These are phyloP conservation scores for Pachypanchax playfairii DNA, from an alignment of 2,113 vertebrate species.

Conservation along the genomic window DNA sequence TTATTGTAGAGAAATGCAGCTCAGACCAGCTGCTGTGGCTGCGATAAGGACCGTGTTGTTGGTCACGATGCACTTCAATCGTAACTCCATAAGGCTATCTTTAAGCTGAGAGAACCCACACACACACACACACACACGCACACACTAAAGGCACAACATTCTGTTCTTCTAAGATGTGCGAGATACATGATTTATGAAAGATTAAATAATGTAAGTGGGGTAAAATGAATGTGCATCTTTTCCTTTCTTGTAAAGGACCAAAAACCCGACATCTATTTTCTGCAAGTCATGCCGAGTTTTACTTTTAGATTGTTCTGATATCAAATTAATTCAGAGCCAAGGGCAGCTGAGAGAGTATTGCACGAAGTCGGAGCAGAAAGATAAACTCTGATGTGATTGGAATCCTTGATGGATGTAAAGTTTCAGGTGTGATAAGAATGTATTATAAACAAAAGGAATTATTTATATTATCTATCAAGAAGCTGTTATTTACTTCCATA, in stretches of 20 bases:
- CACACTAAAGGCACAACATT: conserved; percentile 48
- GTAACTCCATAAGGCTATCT: conserved; percentile 65
- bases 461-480: too few species aligned
- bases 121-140: conserved; percentile 50
- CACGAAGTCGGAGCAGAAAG: conserved; percentile 31
- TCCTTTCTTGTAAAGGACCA: conserved; percentile 7
- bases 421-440: neutral
- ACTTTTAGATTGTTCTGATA: conserved; percentile 39
- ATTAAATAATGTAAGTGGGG: conserved; percentile 57
- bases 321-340: conserved; percentile 45
- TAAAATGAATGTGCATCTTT: conserved; percentile 44
- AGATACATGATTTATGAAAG: conserved; percentile 57
- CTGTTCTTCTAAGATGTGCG: conserved; percentile 43
- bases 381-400: conserved; percentile 9
- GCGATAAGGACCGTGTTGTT: conserved; percentile 57
- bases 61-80: conserved; percentile 63
- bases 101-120: conserved; percentile 56
- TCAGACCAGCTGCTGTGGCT: conserved; percentile 44
- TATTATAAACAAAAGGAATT: neutral
- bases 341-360: conserved; percentile 37
- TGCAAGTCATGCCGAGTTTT: conserved; percentile 54
- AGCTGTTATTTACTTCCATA: conserved; percentile 31
- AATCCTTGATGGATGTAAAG: neutral
- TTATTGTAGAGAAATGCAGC: conserved; percentile 11
- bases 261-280: conserved; percentile 35